Conservation (phyloP, 2,888 invertebrate species). For the Drosophila villosipedis region DNA sequence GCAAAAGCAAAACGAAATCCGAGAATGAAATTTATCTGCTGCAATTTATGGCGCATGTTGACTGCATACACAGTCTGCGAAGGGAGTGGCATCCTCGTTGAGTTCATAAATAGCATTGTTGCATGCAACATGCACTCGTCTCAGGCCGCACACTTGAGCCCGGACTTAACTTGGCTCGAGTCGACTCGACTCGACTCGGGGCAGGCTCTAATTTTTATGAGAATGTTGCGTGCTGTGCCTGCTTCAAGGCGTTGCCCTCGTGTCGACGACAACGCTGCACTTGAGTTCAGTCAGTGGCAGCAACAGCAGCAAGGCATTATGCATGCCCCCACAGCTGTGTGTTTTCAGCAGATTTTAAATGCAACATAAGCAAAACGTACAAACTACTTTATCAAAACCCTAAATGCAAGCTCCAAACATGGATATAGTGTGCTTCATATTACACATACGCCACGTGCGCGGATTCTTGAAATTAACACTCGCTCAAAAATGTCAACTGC, state of each 20-base stretch:
- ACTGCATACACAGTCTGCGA: conserved; percentile 14
- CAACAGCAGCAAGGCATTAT: conserved; percentile 38
- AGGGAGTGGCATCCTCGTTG: conserved; percentile 61
- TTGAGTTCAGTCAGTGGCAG: conserved; percentile 38
- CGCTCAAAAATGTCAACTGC: conserved; percentile 45
- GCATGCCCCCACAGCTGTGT: conserved; percentile 18
- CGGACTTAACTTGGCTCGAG: conserved; percentile 33
- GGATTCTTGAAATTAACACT: conserved; percentile 32
- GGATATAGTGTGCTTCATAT: conserved; percentile 24
- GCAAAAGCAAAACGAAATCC: conserved; percentile 57
- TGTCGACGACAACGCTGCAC: conserved; percentile 55
- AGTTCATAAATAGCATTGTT: conserved; percentile 81
- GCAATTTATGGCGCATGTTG: conserved; percentile 68
- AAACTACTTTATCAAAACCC: conserved; percentile 61
- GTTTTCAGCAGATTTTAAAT: conserved; percentile 51
- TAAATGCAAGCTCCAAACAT: conserved; percentile 42
- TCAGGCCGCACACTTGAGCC: conserved; percentile 38
- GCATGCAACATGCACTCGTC: conserved; percentile 73
- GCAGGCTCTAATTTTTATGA: conserved; percentile 78
- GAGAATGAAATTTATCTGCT: conserved; percentile 77
- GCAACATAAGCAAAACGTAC: conserved; percentile 32
- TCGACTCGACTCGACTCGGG: conserved; percentile 33
- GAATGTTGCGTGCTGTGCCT: conserved; percentile 75
- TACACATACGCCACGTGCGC: conserved; percentile 62
- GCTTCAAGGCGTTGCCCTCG: conserved; percentile 72